Base-by-base conservation (phyloP, 2,888 invertebrate genomes). In the Trachelus stipa region DNA sequence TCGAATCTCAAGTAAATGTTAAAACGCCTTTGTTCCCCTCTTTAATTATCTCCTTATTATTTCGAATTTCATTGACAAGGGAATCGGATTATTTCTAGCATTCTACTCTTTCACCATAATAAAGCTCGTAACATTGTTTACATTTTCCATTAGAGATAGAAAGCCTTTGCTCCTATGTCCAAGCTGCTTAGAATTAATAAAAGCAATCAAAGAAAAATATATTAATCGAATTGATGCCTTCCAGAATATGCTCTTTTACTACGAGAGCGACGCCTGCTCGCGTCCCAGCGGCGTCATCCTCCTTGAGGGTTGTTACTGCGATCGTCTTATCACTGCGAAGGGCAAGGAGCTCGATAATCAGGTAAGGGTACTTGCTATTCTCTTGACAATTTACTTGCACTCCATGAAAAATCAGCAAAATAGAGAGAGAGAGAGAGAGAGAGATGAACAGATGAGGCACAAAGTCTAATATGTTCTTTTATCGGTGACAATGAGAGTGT, bases 231-330 rank as follows among this genome's bases (percentile, higher is more conserved):
- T 23, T 23, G 23, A 34, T 31, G 88, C 92, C 81, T 94, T 94
- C 68, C 94, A 98, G 96, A 98, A 98, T 92, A 92, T 98, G 87
- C 92, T 98, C 85, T 98, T 98, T 92, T 98, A 98, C 93, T 98
- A 97, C 92, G 98, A 98, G 89, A 96, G 95, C 76, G 97, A 98
- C 88, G 94, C 94, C 87, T 95, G 95, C 86, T 93, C 93, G 33
- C 93, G 96, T 56, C 97, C 97, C 0, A 96, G 96, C 0, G 98
- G 98, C 0, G 95, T 97, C 31, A 93, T 98, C 34, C 93, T 98
- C 83, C 93, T 98, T 76, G 98, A 98, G 90, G 98, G 98, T 0
- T 97, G 97, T 86, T 98, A 97, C 92, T 96, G 97, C 90, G 96
- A 97, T 90, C 92, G 96, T 69, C 93, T 96, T 83, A 95, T 96